Evolutionary conservation across 2,888 invertebrate species (phyloP), one percentile per base, ranked within the genome.

Genomic region (Ectropis crepuscularia): DNA sequence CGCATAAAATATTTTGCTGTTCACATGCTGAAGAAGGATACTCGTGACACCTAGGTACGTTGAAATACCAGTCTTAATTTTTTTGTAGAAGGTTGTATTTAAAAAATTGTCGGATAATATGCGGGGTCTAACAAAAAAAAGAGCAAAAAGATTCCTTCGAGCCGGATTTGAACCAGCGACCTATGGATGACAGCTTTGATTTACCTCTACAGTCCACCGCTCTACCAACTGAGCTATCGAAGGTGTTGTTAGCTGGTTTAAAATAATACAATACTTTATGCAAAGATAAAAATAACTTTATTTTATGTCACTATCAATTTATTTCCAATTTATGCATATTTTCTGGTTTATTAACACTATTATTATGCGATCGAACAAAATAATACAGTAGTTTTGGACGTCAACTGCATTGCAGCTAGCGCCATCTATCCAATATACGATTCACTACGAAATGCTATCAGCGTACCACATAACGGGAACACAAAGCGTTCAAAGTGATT

Each of bases 161-260:
- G 92, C 93, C 93, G 93, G 93, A 94, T 93, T 94, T 94, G 93
- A 94, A 93, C 93, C 93, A 94, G 94, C 92, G 93, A 93, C 93
- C 94, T 94, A 94, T 94, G 94, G 94, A 94, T 94, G 65, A 9
- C 77, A 61, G 16, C 2, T 0, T 10, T 0, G 46, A 6, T 39
- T 38, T 6, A 10, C 64, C 74, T 67, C 92, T 92, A 93, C 92
- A 92, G 92, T 92, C 92, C 93, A 93, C 93, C 93, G 93, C 92
- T 93, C 93, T 92, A 93, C 93, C 92, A 93, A 93, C 92, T 93
- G 93, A 93, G 92, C 93, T 93, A 93, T 93, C 93, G 93, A 93
- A 93, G 93, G 93, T 74, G 67, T 5, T 0, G 0, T 0, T 0
- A 0, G 0, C n/a, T 0, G 0, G n/a, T n/a, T 0, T 38, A 65